Evolutionary conservation across 2,113 vertebrate genomes (phyloP).

Genomic region (Danionella cerebrum): DNA sequence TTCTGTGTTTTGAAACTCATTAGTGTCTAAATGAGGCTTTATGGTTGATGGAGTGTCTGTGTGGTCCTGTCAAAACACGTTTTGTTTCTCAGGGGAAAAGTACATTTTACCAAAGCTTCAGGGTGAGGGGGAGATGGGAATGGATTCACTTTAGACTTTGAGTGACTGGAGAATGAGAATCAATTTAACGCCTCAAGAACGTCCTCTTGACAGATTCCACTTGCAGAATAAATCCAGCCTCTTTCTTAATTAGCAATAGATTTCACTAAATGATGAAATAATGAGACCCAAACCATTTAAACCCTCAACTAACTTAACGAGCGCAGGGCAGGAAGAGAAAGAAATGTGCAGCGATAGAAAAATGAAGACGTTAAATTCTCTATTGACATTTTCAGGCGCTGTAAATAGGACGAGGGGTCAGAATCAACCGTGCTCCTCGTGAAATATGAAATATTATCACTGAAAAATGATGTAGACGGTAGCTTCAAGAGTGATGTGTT

Average conservation of each 20-base stretch:
- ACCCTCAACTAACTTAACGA: not conserved
- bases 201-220: not conserved
- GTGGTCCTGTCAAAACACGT: too few relatives aligned
- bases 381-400: conserved; percentile 44
- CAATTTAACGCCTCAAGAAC: too few relatives aligned
- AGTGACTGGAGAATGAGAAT: too few relatives aligned
- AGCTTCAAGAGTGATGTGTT: conserved; percentile 51
- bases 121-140: too few relatives aligned
- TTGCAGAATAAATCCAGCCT: not conserved
- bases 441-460: conserved; percentile 66
- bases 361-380: not conserved
- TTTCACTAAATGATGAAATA: conserved; percentile 20
- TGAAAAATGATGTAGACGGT: conserved; percentile 49
- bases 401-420: conserved; percentile 51
- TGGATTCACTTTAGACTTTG: too few relatives aligned
- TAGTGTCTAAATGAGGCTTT: too few relatives aligned
- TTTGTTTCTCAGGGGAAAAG: too few relatives aligned
- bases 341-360: not conserved
- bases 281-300: conserved; percentile 12
- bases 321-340: not conserved
- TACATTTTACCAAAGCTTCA: too few relatives aligned
- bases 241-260: conserved; percentile 4
- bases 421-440: conserved; percentile 58
- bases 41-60: too few relatives aligned
- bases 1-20: too few relatives aligned